Base-by-base conservation (phyloP, 2,888 invertebrate species). In the Drosophila algonquin region DNA sequence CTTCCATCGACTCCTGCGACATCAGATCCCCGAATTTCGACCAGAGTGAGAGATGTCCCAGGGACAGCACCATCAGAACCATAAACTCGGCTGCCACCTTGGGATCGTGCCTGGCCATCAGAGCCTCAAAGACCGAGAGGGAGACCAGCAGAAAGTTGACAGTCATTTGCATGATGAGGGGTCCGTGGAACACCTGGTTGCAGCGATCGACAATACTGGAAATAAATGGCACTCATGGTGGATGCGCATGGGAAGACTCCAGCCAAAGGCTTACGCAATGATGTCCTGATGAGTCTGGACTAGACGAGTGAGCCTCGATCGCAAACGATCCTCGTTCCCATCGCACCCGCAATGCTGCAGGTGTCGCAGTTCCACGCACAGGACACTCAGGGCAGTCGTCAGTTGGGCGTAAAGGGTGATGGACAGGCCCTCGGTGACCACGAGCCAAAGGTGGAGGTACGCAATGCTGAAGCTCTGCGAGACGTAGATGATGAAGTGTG, bases 1-100 rank as follows among this genome's bases (percentile, higher is more conserved):
- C 21, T 5, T 68, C 12, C 56, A 46, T 6, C 0, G 67, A 68
- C 18, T 56, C 12, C 16, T 40, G 45, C 0, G 52, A 50, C 32
- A 60, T 3, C 7, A 44, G 2, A 9, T 60, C 69, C 0, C 60
- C 59, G 3, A 44, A 27, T 14, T 18, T n/a, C 0, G 50, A 70
- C 69, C 68, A 68, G 46, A 53, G 40, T 9, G 60, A 54, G 6
- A 67, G 40, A 6, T 67, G 67, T 7, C 47, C 54, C 50, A 67
- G 10, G 18, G 50, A 12, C 1, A 64, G 27, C 14, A 67, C 1
- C 65, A 67, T 46, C 1, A 67, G 65, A 0, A 64, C 30, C 0
- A 45, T 35, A 1, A 67, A 67, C 9, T 65, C 35, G 9, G 16
- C 51, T 8, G 56, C 56, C 18, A 56, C 51, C 21, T 55, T 63